Evolutionary conservation across 2,797 vertebrate genomes (phyloP).

Genomic region (Petrocephalus schoutedeni): DNA sequence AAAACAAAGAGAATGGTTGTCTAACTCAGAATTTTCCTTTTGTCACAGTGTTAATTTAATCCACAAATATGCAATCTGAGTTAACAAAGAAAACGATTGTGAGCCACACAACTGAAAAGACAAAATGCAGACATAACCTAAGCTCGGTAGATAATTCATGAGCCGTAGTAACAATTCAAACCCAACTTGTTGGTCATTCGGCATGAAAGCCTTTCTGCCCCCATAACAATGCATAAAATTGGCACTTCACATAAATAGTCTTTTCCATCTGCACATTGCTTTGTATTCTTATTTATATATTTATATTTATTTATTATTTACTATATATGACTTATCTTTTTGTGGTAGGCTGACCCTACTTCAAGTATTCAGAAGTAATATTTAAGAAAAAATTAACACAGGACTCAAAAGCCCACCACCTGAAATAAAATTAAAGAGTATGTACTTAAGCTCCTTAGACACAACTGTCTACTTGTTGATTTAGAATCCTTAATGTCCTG

Average conservation of each 20-base stretch:
- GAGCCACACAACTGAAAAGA: conserved; percentile 8
- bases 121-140: conserved; percentile 27
- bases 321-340: conserved; percentile 60
- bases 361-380: conserved; percentile 91
- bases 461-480: conserved; percentile 31
- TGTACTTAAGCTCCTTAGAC: conserved; percentile 56
- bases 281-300: conserved; percentile 60
- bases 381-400: conserved; percentile 73
- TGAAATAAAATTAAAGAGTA: conserved; percentile 63
- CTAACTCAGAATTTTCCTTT: conserved; percentile 55
- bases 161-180: conserved; percentile 35
- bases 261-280: conserved; percentile 69
- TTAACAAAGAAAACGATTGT: conserved; percentile 55
- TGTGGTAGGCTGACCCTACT: conserved; percentile 77
- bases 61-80: conserved; percentile 71
- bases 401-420: conserved; percentile 60
- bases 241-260: conserved; percentile 82
- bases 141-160: conserved; percentile 17
- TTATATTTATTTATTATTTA: conserved; percentile 52
- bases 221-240: conserved; percentile 73
- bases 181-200: conserved; percentile 39
- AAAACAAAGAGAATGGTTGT: conserved; percentile 42
- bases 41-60: conserved; percentile 97
- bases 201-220: conserved; percentile 53
- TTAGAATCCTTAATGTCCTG: neutral